Evolutionary conservation across 23 tunicate species (phyloP).

Genomic region (Styela clava): DNA sequence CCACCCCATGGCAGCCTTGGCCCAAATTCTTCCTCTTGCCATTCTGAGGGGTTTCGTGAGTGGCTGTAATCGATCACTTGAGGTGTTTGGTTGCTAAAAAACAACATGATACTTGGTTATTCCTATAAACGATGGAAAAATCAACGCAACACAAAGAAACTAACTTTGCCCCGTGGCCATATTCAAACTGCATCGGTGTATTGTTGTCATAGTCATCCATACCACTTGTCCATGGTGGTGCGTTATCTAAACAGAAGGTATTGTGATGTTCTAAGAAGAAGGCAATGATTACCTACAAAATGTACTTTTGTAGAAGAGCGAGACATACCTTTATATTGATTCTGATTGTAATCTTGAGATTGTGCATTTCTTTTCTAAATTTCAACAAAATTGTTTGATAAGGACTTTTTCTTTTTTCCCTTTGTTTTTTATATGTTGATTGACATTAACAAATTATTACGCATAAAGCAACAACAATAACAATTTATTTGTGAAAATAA

Average conservation of each 20-base stretch:
- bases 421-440: not conserved
- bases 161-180: not conserved
- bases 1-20: slow-evolving; percentile 5
- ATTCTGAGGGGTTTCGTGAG: slow-evolving; percentile 21
- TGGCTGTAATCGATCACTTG: slow-evolving; percentile 33
- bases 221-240: not conserved
- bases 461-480: too few species aligned
- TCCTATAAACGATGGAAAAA: not conserved
- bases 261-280: too few species aligned
- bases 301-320: too few species aligned
- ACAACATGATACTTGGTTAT: not conserved
- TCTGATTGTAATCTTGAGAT: not conserved
- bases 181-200: not conserved
- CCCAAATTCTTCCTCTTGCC: slow-evolving; percentile 33
- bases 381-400: too few species aligned
- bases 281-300: too few species aligned
- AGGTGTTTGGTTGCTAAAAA: slow-evolving; percentile 19
- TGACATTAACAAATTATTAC: too few species aligned
- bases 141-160: not conserved
- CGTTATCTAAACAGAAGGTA: not conserved
- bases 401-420: not conserved
- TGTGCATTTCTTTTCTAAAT: not conserved
- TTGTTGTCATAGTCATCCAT: not conserved
- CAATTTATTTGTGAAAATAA: too few species aligned
- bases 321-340: not conserved